Evolutionary conservation across 2,113 vertebrate genomes (phyloP).

Genomic region (Sisor rabdophorus): DNA sequence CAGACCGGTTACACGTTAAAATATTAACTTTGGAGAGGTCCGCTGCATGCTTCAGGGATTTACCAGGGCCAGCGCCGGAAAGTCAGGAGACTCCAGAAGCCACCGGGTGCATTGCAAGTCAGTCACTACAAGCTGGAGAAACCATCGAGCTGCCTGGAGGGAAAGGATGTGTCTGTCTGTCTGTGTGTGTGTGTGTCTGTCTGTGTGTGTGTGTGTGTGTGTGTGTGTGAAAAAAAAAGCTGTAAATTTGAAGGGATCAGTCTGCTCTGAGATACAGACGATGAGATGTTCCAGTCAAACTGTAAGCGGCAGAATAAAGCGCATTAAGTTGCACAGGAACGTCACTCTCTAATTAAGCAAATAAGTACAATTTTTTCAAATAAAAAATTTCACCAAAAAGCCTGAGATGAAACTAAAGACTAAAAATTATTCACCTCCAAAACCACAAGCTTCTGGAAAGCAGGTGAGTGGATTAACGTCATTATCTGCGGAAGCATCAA

Average conservation of each 20-base stretch:
- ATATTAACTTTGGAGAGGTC: constrained; percentile 42
- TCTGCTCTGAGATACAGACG: constrained; percentile 7
- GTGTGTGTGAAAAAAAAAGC: constrained; percentile 5
- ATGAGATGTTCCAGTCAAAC: background rate
- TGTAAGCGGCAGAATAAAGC: background rate
- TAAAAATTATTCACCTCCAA: background rate
- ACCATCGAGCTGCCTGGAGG: constrained; percentile 7
- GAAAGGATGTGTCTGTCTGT: no score
- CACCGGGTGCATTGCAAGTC: constrained; percentile 16
- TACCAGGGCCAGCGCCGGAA: constrained; percentile 30
- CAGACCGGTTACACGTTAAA: constrained; percentile 45
- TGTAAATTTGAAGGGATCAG: constrained; percentile 14
- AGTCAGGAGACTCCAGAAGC: constrained; percentile 27
- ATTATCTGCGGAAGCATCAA: background rate
- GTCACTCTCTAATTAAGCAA: no score
- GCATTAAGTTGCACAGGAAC: background rate
- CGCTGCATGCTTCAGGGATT: constrained; percentile 43
- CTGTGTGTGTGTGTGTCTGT: no score
- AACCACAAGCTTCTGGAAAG: background rate
- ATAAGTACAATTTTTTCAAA: background rate
- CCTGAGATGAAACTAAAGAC: constrained; percentile 7
- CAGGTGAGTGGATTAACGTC: constrained; percentile 6
- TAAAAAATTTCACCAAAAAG: no score
- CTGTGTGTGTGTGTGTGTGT: no score
- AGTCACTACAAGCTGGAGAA: constrained; percentile 28